phyloP scores from a whole-genome alignment of 2,113 vertebrate genomes.

The Willisornis vidua region DNA sequence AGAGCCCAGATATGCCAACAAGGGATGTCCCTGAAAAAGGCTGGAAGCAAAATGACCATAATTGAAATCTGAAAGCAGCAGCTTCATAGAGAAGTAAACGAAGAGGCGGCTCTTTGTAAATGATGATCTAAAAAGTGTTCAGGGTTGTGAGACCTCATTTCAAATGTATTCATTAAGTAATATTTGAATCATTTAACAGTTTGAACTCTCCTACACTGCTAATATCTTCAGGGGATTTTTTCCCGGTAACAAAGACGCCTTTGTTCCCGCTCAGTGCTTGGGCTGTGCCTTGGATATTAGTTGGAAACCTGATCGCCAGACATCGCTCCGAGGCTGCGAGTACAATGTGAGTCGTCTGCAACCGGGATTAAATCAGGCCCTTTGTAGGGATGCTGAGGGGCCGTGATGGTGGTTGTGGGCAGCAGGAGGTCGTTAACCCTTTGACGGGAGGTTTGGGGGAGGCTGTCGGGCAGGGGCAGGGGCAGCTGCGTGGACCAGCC shows the following conservation, averaged over 20 bases:
- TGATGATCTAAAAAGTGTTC: conserved; percentile 27
- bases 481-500: accelerated
- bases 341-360: conserved; percentile 37
- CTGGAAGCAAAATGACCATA: conserved; percentile 25
- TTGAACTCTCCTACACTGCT: conserved; percentile 58
- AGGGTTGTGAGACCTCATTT: conserved; percentile 41
- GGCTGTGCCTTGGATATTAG: conserved; percentile 63
- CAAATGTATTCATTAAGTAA: conserved; percentile 59
- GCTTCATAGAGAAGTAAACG: conserved; percentile 20
- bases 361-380: conserved; percentile 52
- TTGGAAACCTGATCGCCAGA: conserved; percentile 69
- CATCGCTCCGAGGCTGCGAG: conserved; percentile 21
- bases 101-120: conserved; percentile 9
- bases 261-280: conserved; percentile 57
- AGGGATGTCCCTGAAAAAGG: not conserved
- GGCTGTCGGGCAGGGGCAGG: not conserved
- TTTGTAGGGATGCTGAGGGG: conserved; percentile 59
- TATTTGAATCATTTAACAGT: conserved; percentile 65
- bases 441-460: not conserved
- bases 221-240: conserved; percentile 67
- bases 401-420: not conserved
- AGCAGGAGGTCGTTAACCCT: conserved; percentile 10
- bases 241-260: conserved; percentile 68
- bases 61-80: conserved; percentile 43
- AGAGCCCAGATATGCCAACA: not conserved